phyloP scores from a whole-genome alignment of 2,888 invertebrate species.

The Sericinus montela region DNA sequence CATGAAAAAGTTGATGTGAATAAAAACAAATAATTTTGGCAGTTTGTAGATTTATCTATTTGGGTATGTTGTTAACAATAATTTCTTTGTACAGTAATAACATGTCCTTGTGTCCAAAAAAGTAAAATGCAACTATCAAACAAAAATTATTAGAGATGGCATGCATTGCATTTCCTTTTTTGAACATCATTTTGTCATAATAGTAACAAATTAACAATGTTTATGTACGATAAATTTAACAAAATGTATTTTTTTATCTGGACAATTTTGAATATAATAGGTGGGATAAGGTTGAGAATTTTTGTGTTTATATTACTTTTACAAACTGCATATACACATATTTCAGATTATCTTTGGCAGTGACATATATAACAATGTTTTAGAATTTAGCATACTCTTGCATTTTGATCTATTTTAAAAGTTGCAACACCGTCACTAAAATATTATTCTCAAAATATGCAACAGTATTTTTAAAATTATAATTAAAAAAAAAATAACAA shows the following conservation, averaged over 20 bases:
- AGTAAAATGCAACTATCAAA: constrained; percentile 66
- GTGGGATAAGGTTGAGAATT: no score
- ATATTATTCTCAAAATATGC: no score
- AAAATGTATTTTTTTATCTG: neutral
- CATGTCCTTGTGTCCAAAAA: constrained; percentile 60
- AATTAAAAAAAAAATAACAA: no score
- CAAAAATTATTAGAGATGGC: neutral
- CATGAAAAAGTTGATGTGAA: neutral
- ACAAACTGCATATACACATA: constrained; percentile 6
- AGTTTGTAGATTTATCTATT: constrained; percentile 73
- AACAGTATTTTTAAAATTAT: no score
- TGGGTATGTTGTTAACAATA: constrained; percentile 69
- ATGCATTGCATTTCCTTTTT: constrained; percentile 1
- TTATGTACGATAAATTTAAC: neutral
- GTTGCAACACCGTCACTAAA: constrained; percentile 3
- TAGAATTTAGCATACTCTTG: neutral
- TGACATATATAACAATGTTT: constrained; percentile 2
- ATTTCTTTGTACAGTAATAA: constrained; percentile 66
- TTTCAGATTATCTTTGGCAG: constrained; percentile 15
- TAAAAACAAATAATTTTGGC: constrained; percentile 34
- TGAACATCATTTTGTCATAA: neutral
- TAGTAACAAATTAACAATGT: neutral
- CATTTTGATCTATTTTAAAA: constrained; percentile 12
- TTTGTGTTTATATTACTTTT: neutral
- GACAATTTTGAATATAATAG: constrained; percentile 1